phyloP scores from a whole-genome alignment of 2,113 vertebrate species.

The Girardinichthys multiradiatus region DNA sequence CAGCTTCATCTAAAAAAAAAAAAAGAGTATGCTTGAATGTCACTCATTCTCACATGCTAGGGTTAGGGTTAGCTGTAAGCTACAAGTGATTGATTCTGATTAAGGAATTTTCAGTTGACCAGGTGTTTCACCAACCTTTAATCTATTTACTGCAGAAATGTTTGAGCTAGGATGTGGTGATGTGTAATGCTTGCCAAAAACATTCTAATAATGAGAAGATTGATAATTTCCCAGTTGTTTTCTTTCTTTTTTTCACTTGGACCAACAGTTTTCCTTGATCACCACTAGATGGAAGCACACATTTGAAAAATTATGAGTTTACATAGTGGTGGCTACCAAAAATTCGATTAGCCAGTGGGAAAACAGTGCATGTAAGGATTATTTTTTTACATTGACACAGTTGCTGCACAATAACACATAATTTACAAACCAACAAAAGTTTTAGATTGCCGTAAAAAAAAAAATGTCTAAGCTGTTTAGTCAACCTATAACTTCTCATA shows the following conservation, averaged over 20 bases:
- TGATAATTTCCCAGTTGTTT: not conserved
- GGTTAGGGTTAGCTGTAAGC: too few relatives aligned
- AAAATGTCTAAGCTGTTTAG: not conserved
- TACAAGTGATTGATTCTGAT: too few relatives aligned
- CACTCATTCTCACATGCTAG: too few relatives aligned
- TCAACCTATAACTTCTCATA: not conserved
- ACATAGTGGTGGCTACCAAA: not conserved
- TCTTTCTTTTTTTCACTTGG: not conserved
- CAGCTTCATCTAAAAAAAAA: too few relatives aligned
- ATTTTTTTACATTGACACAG: not conserved
- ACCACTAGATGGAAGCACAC: slow-evolving; percentile 39
- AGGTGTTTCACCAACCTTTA: too few relatives aligned
- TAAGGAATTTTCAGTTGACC: too few relatives aligned
- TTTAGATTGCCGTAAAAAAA: not conserved
- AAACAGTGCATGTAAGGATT: not conserved
- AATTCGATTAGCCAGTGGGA: not conserved
- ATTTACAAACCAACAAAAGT: not conserved
- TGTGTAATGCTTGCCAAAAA: not conserved
- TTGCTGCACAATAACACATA: slow-evolving; percentile 3
- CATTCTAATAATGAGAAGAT: not conserved
- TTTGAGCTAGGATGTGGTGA: not conserved
- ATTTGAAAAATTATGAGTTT: slow-evolving; percentile 38
- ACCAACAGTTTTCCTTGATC: not conserved
- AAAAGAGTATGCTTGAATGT: too few relatives aligned
- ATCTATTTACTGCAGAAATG: too few relatives aligned